These are phyloP conservation scores for Octopus bimaculoides DNA, from an alignment of 1,140 invertebrate genomes.

Conservation along the genomic window DNA sequence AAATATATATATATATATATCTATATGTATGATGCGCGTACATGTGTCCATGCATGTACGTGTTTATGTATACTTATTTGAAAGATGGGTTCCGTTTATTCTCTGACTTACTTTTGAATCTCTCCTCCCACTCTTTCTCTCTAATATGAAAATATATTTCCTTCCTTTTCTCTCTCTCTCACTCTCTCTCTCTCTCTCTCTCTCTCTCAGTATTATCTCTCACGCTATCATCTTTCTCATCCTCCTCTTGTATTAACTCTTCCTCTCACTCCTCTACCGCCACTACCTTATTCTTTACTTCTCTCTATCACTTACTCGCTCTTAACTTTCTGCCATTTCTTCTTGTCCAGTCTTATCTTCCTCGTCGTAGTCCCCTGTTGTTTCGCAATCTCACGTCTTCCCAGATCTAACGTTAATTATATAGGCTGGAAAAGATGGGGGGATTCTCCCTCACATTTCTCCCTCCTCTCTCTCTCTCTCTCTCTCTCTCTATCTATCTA, in stretches of 20 bases:
- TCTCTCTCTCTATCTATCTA: not conserved
- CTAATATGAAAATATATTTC: not conserved
- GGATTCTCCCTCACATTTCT: too few species aligned
- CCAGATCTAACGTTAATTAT: not conserved
- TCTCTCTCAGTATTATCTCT: not conserved
- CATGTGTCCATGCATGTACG: not conserved
- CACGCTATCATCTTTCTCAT: not conserved
- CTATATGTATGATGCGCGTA: not conserved
- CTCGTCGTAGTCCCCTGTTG: not conserved
- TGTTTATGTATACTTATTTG: not conserved
- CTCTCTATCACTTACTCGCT: not conserved
- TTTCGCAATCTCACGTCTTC: not conserved
- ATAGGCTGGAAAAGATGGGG: not conserved
- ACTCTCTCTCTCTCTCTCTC: constrained; percentile 2
- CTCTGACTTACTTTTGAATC: not conserved
- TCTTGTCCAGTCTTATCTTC: not conserved
- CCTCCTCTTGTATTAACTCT: not conserved
- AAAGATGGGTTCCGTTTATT: not conserved
- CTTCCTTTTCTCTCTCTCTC: not conserved
- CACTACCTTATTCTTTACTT: not conserved
- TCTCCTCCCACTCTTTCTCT: too few species aligned
- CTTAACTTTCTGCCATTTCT: not conserved
- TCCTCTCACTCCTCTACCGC: not conserved
- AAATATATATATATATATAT: not conserved
- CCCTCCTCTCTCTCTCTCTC: too few species aligned